Evolutionary conservation across 2,888 invertebrate species (phyloP), one percentile per base, ranked within the genome.

Genomic region (Himalopsyche kuldschensis): DNA sequence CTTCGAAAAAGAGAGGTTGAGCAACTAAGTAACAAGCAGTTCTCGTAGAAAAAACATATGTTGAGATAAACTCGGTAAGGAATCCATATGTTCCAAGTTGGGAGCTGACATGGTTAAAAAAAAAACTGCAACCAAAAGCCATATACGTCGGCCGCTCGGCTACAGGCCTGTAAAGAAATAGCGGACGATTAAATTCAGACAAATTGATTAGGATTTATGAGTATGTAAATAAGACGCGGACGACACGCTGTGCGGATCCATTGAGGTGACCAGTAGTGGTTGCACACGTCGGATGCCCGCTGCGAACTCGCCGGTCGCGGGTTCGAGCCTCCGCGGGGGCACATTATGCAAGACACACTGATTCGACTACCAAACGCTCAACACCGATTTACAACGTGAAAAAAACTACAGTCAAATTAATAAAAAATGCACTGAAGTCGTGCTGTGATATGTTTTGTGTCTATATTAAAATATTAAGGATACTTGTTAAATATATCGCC

Each of bases 281-380:
- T 24, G 24, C 55, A 24, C 55, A 20, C 55, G 82, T 82, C 78
- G 31, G 75, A 78, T 69, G 79, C 82, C 82, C 82, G 79, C 82
- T 82, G 82, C 63, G 82, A 82, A 15, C 31, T 32, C 75, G n/a
- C 75, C 69, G 69, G 31, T 55, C 75, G 35, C 75, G 80, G 55
- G 81, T 77, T 76, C 81, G 30, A 31, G 47, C 69, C 82, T 79
- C 82, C 69, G 82, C 82, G 82, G 82, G 82, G 82, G 55, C 55
- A 55, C 55, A 55, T 55, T 55, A 55, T 55, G 55, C 55, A 55
- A 55, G 55, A 15, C 55, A 20, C 24, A 20, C 20, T 20, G 55
- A 55, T 20, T 10, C 24, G 20, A 24, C 55, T 55, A 55, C n/a
- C 55, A 55, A 55, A 55, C 55, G n/a, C 55, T 55, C 55, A 55